These are phyloP conservation scores for Eupithecia inturbata DNA, from an alignment of 2,888 invertebrate genomes.

Conservation along the genomic window DNA sequence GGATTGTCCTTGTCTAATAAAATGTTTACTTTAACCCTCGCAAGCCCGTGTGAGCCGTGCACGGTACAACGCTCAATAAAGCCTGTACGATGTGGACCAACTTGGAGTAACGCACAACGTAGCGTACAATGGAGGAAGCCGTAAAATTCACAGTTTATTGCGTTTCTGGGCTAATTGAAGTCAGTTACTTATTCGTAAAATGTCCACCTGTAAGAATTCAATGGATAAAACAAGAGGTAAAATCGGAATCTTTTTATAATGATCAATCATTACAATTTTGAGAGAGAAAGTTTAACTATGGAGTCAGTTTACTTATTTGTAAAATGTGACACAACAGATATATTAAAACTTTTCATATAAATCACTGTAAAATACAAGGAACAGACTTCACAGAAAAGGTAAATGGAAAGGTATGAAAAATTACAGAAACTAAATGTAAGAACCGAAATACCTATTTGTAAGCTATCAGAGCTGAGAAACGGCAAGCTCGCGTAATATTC, in stretches of 20 bases:
- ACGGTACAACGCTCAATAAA: slow-evolving; percentile 7
- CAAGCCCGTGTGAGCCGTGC: not conserved
- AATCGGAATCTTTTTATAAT: not conserved
- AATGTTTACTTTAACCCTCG: slow-evolving; percentile 1
- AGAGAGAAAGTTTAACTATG: not conserved
- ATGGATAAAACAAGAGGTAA: not conserved
- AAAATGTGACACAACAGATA: not conserved
- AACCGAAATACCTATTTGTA: slow-evolving; percentile 18
- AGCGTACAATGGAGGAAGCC: not conserved
- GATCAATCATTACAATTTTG: not conserved
- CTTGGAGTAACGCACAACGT: not conserved
- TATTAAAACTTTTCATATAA: not conserved
- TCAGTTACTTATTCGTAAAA: not conserved
- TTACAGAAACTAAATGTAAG: slow-evolving; percentile 6
- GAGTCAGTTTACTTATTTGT: not conserved
- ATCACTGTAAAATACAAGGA: not conserved
- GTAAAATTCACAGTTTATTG: slow-evolving; percentile 1
- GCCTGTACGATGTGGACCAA: not conserved
- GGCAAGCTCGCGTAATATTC: slow-evolving; percentile 22
- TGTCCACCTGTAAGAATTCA: not conserved
- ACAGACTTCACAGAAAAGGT: not conserved
- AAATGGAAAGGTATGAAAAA: slow-evolving; percentile 6
- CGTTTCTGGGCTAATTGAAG: not conserved
- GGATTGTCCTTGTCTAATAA: slow-evolving; percentile 12
- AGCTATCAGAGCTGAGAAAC: slow-evolving; percentile 20